A percentile compares a stretch with the other conserved stretches of the same genome.
Evolutionary conservation across 1,140 invertebrate genomes (phyloP).

Genomic region (Arion vulgaris): DNA sequence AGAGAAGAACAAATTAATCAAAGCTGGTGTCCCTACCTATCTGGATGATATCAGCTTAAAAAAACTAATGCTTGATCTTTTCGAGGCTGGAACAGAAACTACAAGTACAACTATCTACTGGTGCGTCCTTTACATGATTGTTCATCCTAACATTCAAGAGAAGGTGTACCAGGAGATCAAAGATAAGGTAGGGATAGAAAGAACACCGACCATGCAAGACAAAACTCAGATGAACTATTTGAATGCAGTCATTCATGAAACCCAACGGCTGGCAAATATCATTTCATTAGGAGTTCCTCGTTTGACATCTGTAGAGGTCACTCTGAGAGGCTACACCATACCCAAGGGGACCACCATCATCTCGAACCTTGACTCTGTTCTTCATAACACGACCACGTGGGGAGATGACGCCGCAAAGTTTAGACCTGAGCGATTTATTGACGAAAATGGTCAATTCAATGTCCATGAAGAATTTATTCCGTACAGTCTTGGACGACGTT

Average conservation of each 20-base stretch:
- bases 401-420: constrained; percentile 79
- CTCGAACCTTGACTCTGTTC: constrained; percentile 60
- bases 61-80: constrained; percentile 39
- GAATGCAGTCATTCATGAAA: constrained; percentile 51
- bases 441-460: constrained; percentile 44
- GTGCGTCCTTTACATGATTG: constrained; percentile 87
- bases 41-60: constrained; percentile 36
- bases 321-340: constrained; percentile 62
- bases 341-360: constrained; percentile 64
- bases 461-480: constrained; percentile 46
- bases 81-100: constrained; percentile 90
- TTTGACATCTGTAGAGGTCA: constrained; percentile 49
- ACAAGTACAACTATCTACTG: constrained; percentile 87
- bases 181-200: constrained; percentile 35
- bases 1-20: constrained; percentile 27
- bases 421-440: constrained; percentile 78
- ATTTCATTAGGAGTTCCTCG: constrained; percentile 66
- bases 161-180: constrained; percentile 91
- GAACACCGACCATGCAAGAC: constrained; percentile 45
- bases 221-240: constrained; percentile 46
- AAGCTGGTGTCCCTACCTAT: background rate
- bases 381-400: constrained; percentile 74
- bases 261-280: constrained; percentile 41
- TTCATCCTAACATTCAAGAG: constrained; percentile 81
- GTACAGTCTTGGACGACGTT: constrained; percentile 48